A percentile compares a stretch with the other conserved stretches of the same genome.
Evolutionary conservation across 2,113 vertebrate genomes (phyloP).

Genomic region (Galbula dea): DNA sequence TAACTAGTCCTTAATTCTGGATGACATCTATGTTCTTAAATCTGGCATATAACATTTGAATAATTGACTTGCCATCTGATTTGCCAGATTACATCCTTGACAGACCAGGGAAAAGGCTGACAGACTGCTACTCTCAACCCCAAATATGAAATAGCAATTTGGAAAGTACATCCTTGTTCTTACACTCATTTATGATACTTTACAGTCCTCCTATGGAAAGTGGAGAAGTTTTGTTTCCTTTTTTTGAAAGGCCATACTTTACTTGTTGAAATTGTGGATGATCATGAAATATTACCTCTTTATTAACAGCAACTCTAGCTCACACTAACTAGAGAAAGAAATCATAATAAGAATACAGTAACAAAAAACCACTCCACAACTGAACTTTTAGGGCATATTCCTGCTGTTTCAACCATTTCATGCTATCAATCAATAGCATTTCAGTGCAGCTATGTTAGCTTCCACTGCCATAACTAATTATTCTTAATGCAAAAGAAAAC

Average conservation of each 20-base stretch:
- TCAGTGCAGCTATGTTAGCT: neutral
- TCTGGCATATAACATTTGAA: neutral
- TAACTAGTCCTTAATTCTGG: neutral
- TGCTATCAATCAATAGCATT: neutral
- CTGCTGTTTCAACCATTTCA: neutral
- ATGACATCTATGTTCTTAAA: neutral
- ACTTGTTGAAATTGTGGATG: neutral
- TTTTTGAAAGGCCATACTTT: neutral
- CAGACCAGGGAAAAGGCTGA: neutral
- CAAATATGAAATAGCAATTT: neutral
- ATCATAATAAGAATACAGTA: neutral
- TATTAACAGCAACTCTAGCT: neutral
- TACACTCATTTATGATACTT: neutral
- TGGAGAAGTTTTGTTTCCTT: neutral
- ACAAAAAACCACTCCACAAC: neutral
- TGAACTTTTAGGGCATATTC: neutral
- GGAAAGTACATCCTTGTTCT: neutral
- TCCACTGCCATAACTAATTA: neutral
- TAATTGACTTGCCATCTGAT: neutral
- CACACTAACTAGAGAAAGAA: neutral
- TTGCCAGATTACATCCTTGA: neutral
- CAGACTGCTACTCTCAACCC: neutral
- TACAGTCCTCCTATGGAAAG: neutral
- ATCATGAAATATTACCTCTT: neutral
- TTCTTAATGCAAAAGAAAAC: neutral